These are phyloP conservation scores for Lates calcarifer DNA, from an alignment of 2,113 vertebrate species.

Conservation along the genomic window DNA sequence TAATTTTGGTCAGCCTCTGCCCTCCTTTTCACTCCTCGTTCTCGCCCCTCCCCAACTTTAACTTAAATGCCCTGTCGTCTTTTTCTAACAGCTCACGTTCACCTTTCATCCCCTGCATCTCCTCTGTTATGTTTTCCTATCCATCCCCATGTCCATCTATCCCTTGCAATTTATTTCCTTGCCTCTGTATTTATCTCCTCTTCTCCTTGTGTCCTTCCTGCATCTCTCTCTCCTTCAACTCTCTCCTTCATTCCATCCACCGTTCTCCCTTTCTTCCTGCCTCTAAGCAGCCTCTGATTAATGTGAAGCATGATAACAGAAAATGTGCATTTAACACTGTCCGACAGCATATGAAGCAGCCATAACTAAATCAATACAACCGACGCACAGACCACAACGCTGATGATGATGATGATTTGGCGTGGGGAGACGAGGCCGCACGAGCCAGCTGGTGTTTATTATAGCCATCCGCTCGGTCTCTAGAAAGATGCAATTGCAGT, in stretches of 20 bases:
- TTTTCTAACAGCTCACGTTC: background rate
- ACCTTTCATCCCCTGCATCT: background rate
- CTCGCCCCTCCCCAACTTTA: background rate
- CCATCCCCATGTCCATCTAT: constrained; percentile 15
- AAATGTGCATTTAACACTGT: constrained; percentile 88
- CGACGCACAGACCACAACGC: constrained; percentile 57
- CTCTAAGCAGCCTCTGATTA: constrained; percentile 71
- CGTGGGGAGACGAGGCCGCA: constrained; percentile 33
- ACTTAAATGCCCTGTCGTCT: background rate
- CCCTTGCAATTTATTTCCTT: background rate
- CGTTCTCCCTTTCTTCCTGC: constrained; percentile 18
- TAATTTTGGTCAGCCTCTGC: background rate
- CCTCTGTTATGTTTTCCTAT: constrained; percentile 6
- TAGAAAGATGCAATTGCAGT: constrained; percentile 31
- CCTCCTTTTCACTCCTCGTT: background rate
- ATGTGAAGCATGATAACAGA: constrained; percentile 76
- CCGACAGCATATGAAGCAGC: constrained; percentile 85
- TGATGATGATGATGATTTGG: constrained; percentile 71
- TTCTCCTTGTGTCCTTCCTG: background rate
- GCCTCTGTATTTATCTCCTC: constrained; percentile 1
- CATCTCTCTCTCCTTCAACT: constrained; percentile 10
- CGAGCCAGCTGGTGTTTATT: constrained; percentile 67
- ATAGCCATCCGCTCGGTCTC: constrained; percentile 46
- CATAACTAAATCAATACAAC: constrained; percentile 87
- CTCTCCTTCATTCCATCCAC: background rate